phyloP scores from a whole-genome alignment of 2,797 vertebrate species.

The Sebastes kiyomatsui region DNA sequence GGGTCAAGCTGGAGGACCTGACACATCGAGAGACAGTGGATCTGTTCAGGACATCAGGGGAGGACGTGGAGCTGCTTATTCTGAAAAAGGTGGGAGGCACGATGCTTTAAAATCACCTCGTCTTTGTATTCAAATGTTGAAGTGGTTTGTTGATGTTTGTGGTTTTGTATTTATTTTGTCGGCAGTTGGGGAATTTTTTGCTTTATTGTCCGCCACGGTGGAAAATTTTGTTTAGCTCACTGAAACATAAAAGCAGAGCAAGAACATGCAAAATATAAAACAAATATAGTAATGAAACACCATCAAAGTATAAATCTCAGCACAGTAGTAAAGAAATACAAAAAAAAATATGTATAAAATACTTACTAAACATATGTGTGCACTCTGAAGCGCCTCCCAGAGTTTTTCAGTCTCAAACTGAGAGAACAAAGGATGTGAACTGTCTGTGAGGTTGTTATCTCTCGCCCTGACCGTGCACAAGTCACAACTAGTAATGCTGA shows the following conservation, averaged over 20 bases:
- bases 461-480: background rate
- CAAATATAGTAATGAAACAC: background rate
- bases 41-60: constrained; percentile 90
- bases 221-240: background rate
- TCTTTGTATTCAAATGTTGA: background rate
- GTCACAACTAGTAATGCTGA: background rate
- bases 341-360: too few relatives aligned
- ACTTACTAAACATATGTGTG: too few relatives aligned
- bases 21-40: constrained; percentile 89
- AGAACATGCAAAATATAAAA: background rate
- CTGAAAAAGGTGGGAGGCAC: constrained; percentile 85
- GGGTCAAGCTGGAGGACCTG: constrained; percentile 83
- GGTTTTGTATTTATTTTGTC: background rate
- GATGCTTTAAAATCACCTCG: background rate
- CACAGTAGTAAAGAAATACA: background rate
- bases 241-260: background rate
- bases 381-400: too few relatives aligned
- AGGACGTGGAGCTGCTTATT: constrained; percentile 87
- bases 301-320: background rate
- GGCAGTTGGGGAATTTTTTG: background rate
- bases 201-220: background rate
- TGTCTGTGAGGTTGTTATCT: background rate
- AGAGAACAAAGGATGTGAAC: background rate
- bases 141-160: background rate
- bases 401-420: background rate